Conservation (phyloP, 2,888 invertebrate genomes). For the Gymnocheta viridis region DNA sequence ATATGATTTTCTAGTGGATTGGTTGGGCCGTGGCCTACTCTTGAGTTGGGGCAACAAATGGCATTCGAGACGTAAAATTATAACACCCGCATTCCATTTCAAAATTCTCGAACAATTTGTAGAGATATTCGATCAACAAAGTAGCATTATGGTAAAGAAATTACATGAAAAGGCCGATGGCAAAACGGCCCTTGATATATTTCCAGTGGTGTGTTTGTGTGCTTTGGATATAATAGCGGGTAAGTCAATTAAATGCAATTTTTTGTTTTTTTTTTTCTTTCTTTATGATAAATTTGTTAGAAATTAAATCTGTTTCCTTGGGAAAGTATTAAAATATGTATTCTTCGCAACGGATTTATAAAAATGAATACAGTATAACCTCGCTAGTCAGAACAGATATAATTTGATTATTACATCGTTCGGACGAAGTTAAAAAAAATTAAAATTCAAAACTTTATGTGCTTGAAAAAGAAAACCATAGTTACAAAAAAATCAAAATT, state of each 20-base stretch:
- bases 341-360: too few species aligned
- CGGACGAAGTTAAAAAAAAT: too few species aligned
- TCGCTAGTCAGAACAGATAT: too few species aligned
- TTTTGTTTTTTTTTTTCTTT: neutral
- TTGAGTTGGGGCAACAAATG: slow-evolving; percentile 63
- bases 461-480: too few species aligned
- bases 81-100: slow-evolving; percentile 65
- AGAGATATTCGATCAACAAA: slow-evolving; percentile 86
- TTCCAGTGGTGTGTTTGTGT: slow-evolving; percentile 80
- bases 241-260: slow-evolving; percentile 38
- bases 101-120: slow-evolving; percentile 85
- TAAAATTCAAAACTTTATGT: too few species aligned
- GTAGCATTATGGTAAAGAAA: slow-evolving; percentile 84
- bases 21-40: slow-evolving; percentile 64
- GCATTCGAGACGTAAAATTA: slow-evolving; percentile 62
- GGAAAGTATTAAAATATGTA: too few species aligned
- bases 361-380: too few species aligned
- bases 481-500: too few species aligned
- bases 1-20: slow-evolving; percentile 75
- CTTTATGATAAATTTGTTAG: too few species aligned
- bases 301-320: too few species aligned
- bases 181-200: slow-evolving; percentile 76
- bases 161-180: slow-evolving; percentile 81
- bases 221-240: slow-evolving; percentile 70
- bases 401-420: too few species aligned